phyloP scores from a whole-genome alignment of 2,888 invertebrate species.

The Melanostoma scalare region DNA sequence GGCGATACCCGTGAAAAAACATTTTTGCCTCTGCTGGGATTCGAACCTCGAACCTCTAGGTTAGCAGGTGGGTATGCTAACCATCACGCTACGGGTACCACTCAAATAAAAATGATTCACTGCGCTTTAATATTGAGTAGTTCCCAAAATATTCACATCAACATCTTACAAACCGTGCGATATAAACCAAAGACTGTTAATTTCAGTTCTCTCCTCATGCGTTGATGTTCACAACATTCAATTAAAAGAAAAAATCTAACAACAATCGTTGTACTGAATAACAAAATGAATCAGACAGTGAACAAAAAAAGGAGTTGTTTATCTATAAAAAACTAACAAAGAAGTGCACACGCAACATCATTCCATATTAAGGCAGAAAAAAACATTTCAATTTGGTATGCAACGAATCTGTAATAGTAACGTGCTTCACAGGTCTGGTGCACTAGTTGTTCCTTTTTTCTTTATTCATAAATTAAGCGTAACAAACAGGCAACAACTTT shows the following conservation, averaged over 20 bases:
- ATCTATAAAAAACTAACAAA: background rate
- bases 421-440: constrained; percentile 12
- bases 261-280: constrained; percentile 12
- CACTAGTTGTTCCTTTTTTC: constrained; percentile 58
- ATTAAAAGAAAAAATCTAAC: constrained; percentile 36
- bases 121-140: no score
- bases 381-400: constrained; percentile 39
- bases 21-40: no score
- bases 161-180: background rate
- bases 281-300: constrained; percentile 39
- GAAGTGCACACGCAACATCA: constrained; percentile 42
- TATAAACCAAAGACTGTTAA: no score
- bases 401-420: constrained; percentile 39
- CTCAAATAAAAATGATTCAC: no score
- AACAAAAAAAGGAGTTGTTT: constrained; percentile 4
- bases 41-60: no score
- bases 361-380: constrained; percentile 53
- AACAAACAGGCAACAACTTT: constrained; percentile 52
- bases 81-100: no score
- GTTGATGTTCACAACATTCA: constrained; percentile 35
- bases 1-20: no score
- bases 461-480: constrained; percentile 53
- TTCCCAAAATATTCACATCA: no score
- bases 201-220: constrained; percentile 20
- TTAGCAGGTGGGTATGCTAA: no score